Conservation (phyloP, 2,113 vertebrate genomes). For the Tamias sibiricus region DNA sequence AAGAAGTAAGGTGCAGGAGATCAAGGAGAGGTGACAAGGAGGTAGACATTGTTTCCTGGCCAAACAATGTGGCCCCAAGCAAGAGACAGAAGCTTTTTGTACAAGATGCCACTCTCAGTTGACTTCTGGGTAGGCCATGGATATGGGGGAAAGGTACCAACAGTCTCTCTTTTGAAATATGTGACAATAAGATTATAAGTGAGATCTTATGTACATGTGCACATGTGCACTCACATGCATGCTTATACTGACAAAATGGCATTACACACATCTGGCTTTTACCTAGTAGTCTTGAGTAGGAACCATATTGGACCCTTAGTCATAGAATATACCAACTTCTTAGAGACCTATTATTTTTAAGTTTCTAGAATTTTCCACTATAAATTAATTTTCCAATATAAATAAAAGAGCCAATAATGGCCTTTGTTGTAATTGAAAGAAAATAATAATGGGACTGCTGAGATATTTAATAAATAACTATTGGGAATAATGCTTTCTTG, state of each 20-base stretch:
- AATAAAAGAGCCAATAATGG: conserved; percentile 21
- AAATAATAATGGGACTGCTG: conserved; percentile 3
- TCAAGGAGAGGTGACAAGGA: neutral
- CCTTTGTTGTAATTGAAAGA: conserved; percentile 57
- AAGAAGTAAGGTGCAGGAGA: neutral
- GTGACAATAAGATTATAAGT: neutral
- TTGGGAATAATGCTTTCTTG: conserved; percentile 37
- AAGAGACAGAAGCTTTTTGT: conserved; percentile 48
- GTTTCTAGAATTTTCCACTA: neutral
- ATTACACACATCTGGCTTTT: conserved; percentile 37
- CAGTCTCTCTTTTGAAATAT: neutral
- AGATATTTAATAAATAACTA: conserved; percentile 58
- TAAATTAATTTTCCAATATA: neutral
- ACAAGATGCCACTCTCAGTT: neutral
- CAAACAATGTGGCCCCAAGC: neutral
- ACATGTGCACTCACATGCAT: neutral
- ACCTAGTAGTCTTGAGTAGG: conserved; percentile 37
- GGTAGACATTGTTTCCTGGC: neutral
- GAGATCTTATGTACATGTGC: neutral
- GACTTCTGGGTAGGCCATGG: neutral
- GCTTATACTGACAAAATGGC: neutral
- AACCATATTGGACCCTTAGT: neutral
- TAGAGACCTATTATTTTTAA: neutral
- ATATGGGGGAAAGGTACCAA: neutral
- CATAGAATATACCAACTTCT: conserved; percentile 9